A percentile compares a stretch with the other conserved stretches of the same genome.
Conservation (phyloP, 2,113 vertebrate genomes). For the Pagrus major region DNA sequence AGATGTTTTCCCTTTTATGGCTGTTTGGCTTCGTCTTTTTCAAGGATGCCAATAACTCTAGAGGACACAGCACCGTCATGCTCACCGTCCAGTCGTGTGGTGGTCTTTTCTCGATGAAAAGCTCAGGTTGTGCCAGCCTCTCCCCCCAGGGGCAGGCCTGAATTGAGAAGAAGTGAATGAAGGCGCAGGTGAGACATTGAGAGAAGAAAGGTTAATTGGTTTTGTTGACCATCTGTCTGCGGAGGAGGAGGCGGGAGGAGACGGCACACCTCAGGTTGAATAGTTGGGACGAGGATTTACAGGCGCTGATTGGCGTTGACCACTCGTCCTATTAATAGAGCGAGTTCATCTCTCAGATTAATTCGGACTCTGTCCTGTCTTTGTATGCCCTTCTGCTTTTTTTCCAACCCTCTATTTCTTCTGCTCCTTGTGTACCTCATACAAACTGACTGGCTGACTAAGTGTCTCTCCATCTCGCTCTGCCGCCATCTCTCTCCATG, state of each 20-base stretch:
- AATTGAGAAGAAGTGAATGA: slow-evolving; percentile 61
- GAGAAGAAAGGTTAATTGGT: slow-evolving; percentile 89
- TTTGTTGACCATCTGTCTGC: slow-evolving; percentile 90
- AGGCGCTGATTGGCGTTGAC: slow-evolving; percentile 73
- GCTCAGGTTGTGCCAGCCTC: slow-evolving; percentile 44
- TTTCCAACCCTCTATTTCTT: slow-evolving; percentile 2
- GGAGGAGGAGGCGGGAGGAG: slow-evolving; percentile 62
- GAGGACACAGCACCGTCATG: slow-evolving; percentile 38
- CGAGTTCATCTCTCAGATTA: slow-evolving; percentile 66
- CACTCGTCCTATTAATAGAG: slow-evolving; percentile 83
- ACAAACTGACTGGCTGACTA: slow-evolving; percentile 18
- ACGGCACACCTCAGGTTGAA: slow-evolving; percentile 71
- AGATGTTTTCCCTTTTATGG: slow-evolving; percentile 15
- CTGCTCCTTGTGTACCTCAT: slow-evolving; percentile 17
- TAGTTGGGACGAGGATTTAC: slow-evolving; percentile 80
- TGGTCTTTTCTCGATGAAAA: slow-evolving; percentile 23
- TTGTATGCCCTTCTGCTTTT: slow-evolving; percentile 3
- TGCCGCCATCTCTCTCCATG: slow-evolving; percentile 9
- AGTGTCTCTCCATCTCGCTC: slow-evolving; percentile 16
- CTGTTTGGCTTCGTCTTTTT: slow-evolving; percentile 11
- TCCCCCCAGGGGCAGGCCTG: slow-evolving; percentile 41
- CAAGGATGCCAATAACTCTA: slow-evolving; percentile 37
- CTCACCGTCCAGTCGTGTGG: slow-evolving; percentile 10
- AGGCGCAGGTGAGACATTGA: slow-evolving; percentile 69
- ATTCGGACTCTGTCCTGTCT: slow-evolving; percentile 17